phyloP scores from a whole-genome alignment of 2,113 vertebrate genomes.

The Stegostoma tigrinum region DNA sequence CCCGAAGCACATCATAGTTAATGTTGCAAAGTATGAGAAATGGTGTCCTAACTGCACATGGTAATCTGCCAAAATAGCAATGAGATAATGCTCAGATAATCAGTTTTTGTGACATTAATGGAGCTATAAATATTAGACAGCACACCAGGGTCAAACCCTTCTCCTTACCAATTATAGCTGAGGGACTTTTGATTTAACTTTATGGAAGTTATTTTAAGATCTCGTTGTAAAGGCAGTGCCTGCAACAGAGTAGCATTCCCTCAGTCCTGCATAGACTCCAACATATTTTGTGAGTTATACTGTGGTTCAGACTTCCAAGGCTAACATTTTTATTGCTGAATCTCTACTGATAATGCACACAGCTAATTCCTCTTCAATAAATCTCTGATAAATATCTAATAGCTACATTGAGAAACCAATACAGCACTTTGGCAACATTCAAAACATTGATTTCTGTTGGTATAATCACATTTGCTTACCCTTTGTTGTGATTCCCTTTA shows the following conservation, averaged over 20 bases:
- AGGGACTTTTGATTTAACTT: neutral
- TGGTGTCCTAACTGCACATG: too few relatives aligned
- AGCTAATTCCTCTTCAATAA: conserved; percentile 4
- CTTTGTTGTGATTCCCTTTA: neutral
- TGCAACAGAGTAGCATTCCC: neutral
- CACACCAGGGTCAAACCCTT: too few relatives aligned
- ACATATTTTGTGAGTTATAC: neutral
- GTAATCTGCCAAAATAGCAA: neutral
- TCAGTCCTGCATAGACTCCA: neutral
- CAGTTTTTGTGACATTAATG: too few relatives aligned
- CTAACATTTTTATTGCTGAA: neutral
- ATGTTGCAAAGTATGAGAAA: neutral
- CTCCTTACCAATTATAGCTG: neutral
- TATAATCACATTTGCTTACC: conserved; percentile 23
- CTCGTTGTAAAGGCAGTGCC: neutral
- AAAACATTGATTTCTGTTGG: conserved; percentile 19
- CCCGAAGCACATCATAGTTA: neutral
- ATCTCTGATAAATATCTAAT: conserved; percentile 26
- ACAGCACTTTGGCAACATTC: conserved; percentile 23
- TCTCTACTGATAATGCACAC: neutral
- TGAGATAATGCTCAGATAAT: neutral
- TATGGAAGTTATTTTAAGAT: neutral
- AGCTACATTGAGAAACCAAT: conserved; percentile 21
- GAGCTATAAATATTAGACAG: neutral
- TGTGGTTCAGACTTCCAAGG: neutral